These are phyloP conservation scores for Geothlypis trichas DNA, from an alignment of 2,113 vertebrate species.

Conservation along the genomic window DNA sequence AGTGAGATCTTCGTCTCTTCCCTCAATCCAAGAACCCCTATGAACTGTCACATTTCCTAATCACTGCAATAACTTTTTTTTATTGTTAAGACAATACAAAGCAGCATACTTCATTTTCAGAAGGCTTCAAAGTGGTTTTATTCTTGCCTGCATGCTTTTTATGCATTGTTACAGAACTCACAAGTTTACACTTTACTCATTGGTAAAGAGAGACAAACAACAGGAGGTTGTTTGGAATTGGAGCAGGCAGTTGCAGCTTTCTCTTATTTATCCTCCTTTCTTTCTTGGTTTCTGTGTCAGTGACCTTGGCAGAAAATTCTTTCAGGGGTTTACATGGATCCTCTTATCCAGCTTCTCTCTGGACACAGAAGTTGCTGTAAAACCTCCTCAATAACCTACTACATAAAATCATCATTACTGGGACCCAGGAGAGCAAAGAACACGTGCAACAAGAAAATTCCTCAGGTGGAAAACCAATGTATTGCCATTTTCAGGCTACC, in stretches of 20 bases:
- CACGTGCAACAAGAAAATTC: accelerated
- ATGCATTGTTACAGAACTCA: background rate
- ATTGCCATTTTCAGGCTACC: background rate
- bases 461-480: background rate
- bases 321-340: background rate
- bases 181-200: background rate
- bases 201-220: background rate
- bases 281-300: background rate
- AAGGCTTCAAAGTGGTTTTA: background rate
- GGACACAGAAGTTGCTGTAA: background rate
- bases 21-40: too few relatives aligned
- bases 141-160: background rate
- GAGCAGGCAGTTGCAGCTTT: background rate
- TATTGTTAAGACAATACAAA: background rate
- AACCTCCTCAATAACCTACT: background rate
- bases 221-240: background rate
- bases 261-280: background rate
- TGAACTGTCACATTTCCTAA: background rate
- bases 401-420: background rate
- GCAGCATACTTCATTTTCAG: background rate
- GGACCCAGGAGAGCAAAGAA: background rate
- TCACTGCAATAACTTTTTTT: background rate
- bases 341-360: background rate
- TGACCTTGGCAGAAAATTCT: background rate
- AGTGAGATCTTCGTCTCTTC: too few relatives aligned